phyloP scores from a whole-genome alignment of 2,888 invertebrate species.

The Andrena praecox region DNA sequence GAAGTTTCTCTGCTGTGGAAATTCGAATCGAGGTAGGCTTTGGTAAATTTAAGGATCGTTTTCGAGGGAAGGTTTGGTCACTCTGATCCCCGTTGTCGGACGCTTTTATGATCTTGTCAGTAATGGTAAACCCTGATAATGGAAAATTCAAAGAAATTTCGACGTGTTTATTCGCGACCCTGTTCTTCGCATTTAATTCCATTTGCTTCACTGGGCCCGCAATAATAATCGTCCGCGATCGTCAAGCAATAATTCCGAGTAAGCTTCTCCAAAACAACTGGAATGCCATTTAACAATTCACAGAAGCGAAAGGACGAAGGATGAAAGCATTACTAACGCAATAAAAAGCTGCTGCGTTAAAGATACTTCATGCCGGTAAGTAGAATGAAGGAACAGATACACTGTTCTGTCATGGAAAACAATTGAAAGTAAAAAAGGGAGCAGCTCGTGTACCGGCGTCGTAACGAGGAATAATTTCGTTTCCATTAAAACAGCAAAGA shows the following conservation, averaged over 20 bases:
- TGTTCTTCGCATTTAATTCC: no score
- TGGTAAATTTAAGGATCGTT: no score
- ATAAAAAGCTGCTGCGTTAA: slow-evolving; percentile 30
- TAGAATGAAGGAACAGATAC: slow-evolving; percentile 28
- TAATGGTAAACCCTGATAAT: no score
- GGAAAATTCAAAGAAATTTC: slow-evolving; percentile 19
- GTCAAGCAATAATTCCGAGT: no score
- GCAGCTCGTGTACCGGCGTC: background rate
- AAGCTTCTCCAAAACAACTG: background rate
- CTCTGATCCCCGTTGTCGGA: no score
- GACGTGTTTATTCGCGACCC: background rate
- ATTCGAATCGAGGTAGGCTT: no score
- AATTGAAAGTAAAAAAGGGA: slow-evolving; percentile 34
- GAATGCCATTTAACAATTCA: slow-evolving; percentile 5
- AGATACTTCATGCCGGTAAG: slow-evolving; percentile 31
- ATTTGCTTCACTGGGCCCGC: no score
- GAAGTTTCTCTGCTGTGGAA: no score
- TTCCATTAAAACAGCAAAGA: slow-evolving; percentile 43
- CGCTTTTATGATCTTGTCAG: no score
- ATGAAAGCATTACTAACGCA: slow-evolving; percentile 18
- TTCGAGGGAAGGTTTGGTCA: no score
- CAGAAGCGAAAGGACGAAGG: background rate
- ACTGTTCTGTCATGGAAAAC: slow-evolving; percentile 15
- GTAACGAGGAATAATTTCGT: slow-evolving; percentile 35
- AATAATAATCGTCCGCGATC: background rate